A percentile compares a stretch with the other conserved stretches of the same genome.
phyloP scores from a whole-genome alignment of 1,140 invertebrate genomes.

The Drosophila grimshawi region DNA sequence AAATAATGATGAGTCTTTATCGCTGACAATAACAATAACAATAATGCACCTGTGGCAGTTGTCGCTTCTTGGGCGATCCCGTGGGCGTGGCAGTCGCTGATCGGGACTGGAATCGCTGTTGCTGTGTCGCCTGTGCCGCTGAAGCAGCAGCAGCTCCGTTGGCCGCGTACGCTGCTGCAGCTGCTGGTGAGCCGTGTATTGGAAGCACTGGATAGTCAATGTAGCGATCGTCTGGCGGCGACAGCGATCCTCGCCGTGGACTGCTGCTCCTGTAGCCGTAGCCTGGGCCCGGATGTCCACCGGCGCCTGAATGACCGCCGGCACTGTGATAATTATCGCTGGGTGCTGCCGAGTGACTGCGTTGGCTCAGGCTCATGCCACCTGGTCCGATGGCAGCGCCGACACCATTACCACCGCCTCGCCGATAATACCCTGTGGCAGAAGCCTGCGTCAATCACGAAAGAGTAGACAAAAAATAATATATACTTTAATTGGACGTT shows the following conservation, averaged over 20 bases:
- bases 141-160: constrained; percentile 30
- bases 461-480: constrained; percentile 13
- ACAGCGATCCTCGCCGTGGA: constrained; percentile 80
- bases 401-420: constrained; percentile 85
- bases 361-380: constrained; percentile 84
- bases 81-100: constrained; percentile 97
- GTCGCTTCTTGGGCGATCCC: constrained; percentile 97
- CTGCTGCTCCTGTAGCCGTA: constrained; percentile 83
- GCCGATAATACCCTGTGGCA: constrained; percentile 74
- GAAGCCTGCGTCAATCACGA: constrained; percentile 47
- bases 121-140: constrained; percentile 75
- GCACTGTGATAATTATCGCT: constrained; percentile 79
- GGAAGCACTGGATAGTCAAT: constrained; percentile 84
- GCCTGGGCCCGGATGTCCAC: constrained; percentile 29
- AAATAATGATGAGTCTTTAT: too few relatives aligned
- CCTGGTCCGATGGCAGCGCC: constrained; percentile 85
- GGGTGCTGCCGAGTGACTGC: constrained; percentile 85
- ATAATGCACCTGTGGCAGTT: constrained; percentile 93
- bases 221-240: constrained; percentile 84
- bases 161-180: constrained; percentile 45
- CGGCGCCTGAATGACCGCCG: constrained; percentile 31
- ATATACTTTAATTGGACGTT: constrained; percentile 9
- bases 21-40: too few relatives aligned
- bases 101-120: constrained; percentile 90
- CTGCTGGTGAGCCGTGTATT: constrained; percentile 68